A percentile compares a stretch with the other conserved stretches of the same genome.
phyloP scores from a whole-genome alignment of 30 jellyfish, hydroid and myxozoan species.

The Hydractinia symbiolongicarpus region DNA sequence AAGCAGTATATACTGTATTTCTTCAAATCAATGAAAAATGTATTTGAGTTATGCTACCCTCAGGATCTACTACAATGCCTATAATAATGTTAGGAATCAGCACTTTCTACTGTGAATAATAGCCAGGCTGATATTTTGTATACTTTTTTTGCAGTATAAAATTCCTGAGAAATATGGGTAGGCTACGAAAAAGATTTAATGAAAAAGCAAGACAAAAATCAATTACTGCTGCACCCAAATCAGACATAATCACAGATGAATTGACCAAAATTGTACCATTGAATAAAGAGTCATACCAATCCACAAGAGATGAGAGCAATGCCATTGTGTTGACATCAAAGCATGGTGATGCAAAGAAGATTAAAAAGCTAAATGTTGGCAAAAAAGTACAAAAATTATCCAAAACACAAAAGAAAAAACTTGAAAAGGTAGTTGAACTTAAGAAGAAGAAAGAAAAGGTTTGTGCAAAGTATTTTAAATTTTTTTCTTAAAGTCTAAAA shows the following conservation, averaged over 20 bases:
- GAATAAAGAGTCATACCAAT: not conserved
- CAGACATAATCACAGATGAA: not conserved
- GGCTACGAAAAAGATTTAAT: conserved; percentile 26
- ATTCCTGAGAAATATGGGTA: conserved; percentile 23
- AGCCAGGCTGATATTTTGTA: no score
- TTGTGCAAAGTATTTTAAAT: not conserved
- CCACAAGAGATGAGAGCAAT: conserved; percentile 30
- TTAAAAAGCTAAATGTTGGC: not conserved
- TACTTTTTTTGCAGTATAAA: no score
- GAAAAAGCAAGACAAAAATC: conserved; percentile 35
- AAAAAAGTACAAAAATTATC: conserved; percentile 34
- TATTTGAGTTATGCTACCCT: no score
- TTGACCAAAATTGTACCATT: not conserved
- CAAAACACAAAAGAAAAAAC: conserved; percentile 54
- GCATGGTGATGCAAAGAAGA: not conserved
- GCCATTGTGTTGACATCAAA: conserved; percentile 10
- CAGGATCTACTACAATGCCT: no score
- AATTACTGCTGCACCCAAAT: not conserved
- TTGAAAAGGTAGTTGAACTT: conserved; percentile 53
- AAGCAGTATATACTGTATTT: no score
- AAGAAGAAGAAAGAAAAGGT: conserved; percentile 74
- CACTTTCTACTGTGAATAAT: no score
- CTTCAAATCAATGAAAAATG: no score
- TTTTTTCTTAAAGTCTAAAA: not conserved
- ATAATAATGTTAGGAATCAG: no score